Evolutionary conservation across 1,140 invertebrate species (phyloP), one percentile per base, ranked within the genome.

Genomic region (Drosophila eugracilis): DNA sequence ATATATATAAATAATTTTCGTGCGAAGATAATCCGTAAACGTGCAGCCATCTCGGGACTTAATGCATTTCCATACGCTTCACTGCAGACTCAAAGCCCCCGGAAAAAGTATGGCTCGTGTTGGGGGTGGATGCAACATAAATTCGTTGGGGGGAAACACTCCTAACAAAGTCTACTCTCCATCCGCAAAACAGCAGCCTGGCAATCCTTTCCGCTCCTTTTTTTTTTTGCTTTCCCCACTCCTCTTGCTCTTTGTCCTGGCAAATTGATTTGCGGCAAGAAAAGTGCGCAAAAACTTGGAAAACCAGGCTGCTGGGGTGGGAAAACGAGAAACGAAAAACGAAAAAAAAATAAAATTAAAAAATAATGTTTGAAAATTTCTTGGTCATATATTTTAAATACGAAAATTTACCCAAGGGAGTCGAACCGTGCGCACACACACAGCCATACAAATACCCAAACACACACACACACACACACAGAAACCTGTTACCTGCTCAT

Each of bases 301-400:
- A 17, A 39, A 39, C 14, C 34, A 37, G 34, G 34, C 36, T 39
- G 36, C n/a, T 28, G 17, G 12, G 3, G 9, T 3, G 2, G 9
- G 30, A 32, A 12, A 32, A 32, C 3, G 30, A n/a, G 12, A 34
- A 53, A 48, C n/a, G n/a, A 48, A 19, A 15, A 9, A 36, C 21
- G 5, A 30, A 47, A 57, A 69, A 53, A 42, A 59, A 76, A 72
- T 52, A 63, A 86, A 85, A 85, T 86, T 81, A 86, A 85, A 85
- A 88, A 86, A 81, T 85, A 85, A 81, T 81, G 77, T 75, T 85
- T 85, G 52, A 81, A 74, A 77, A 86, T 86, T 86, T 85, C 81
- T 86, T 80, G 63, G 73, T 63, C 81, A 86, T 85, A 85, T 86
- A 86, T 85, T 86, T 81, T 70, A 85, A 86, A 85, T 86, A 86